phyloP scores from a whole-genome alignment of 2,113 vertebrate genomes.

The Larimichthys crocea region DNA sequence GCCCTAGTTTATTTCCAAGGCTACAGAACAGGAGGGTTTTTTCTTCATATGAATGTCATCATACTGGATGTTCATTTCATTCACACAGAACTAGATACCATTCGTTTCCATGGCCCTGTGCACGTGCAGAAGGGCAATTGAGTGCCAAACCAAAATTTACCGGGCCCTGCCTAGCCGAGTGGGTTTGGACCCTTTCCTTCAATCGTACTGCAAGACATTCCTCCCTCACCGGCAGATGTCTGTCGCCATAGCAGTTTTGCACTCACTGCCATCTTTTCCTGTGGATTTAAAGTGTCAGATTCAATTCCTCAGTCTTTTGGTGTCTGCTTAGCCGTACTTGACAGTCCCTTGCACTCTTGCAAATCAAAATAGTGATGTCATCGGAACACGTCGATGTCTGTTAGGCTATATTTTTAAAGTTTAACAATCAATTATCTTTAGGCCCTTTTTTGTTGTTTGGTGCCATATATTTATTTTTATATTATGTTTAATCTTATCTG shows the following conservation, averaged over 20 bases:
- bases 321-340: slow-evolving; percentile 34
- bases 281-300: slow-evolving; percentile 71
- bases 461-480: not conserved
- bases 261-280: slow-evolving; percentile 58
- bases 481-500: not conserved
- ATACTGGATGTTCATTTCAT: slow-evolving; percentile 43
- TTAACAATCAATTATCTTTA: not conserved
- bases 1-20: slow-evolving; percentile 50
- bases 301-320: slow-evolving; percentile 58
- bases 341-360: slow-evolving; percentile 20
- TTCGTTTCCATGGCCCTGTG: slow-evolving; percentile 59
- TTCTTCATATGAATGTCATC: slow-evolving; percentile 31
- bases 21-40: slow-evolving; percentile 13
- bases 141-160: slow-evolving; percentile 71
- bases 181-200: slow-evolving; percentile 66
- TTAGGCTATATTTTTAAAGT: not conserved
- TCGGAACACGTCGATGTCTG: not conserved
- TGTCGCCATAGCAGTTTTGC: slow-evolving; percentile 64
- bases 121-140: slow-evolving; percentile 48
- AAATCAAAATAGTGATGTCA: slow-evolving; percentile 46
- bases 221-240: slow-evolving; percentile 66
- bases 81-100: slow-evolving; percentile 49
- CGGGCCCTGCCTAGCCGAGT: slow-evolving; percentile 42
- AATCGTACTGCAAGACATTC: slow-evolving; percentile 67
- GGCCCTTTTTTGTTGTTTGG: not conserved